Conservation (phyloP, 2,888 invertebrate genomes). For the Allolobophora icterica region DNA sequence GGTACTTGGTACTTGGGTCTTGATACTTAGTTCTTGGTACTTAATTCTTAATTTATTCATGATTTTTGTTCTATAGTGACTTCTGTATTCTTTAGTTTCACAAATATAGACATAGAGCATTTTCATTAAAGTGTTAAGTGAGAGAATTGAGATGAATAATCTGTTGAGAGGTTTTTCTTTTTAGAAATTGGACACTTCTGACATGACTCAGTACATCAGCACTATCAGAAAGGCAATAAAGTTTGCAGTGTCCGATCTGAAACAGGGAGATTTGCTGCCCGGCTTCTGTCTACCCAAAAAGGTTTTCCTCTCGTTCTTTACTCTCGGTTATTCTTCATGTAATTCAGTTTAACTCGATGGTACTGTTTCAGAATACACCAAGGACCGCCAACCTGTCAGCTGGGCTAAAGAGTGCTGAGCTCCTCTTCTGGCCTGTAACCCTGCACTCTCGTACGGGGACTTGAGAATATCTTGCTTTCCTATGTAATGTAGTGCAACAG, state of each 20-base stretch:
- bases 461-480: no score
- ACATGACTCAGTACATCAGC: slow-evolving; percentile 83
- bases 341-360: neutral
- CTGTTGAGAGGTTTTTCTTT: slow-evolving; percentile 48
- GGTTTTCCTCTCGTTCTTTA: slow-evolving; percentile 36
- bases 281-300: slow-evolving; percentile 83
- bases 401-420: no score
- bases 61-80: neutral
- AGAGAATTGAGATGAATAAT: neutral
- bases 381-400: no score
- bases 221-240: slow-evolving; percentile 91
- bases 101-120: neutral
- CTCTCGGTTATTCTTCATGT: neutral
- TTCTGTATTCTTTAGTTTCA: neutral
- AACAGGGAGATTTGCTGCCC: slow-evolving; percentile 76
- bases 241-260: slow-evolving; percentile 84
- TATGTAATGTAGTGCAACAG: no score
- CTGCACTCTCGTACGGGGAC: no score
- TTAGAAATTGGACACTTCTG: slow-evolving; percentile 80
- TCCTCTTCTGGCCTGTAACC: no score
- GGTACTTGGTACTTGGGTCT: no score
- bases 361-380: neutral
- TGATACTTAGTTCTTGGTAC: no score
- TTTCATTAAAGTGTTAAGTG: no score
- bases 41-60: neutral